These are phyloP conservation scores for Forficula auricularia DNA, from an alignment of 1,140 invertebrate species.

Conservation along the genomic window DNA sequence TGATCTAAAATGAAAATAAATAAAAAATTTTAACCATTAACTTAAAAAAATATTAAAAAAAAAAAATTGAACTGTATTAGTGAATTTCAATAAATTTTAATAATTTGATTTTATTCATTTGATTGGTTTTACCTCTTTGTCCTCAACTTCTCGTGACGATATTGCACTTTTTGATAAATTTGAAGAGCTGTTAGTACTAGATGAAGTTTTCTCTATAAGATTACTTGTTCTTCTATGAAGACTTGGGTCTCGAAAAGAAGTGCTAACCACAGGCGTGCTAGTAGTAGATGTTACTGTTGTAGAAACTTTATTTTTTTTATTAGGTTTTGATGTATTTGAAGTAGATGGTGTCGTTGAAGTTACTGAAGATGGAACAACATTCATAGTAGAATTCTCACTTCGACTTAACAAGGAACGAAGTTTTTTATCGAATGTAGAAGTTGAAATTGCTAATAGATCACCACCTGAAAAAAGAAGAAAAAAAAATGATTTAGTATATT, in stretches of 20 bases:
- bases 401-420: constrained; percentile 38
- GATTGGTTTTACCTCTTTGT: too few relatives aligned
- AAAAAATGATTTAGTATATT: constrained; percentile 2
- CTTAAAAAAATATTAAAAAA: too few relatives aligned
- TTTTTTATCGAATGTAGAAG: constrained; percentile 56
- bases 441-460: constrained; percentile 47
- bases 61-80: too few relatives aligned
- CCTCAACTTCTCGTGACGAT: too few relatives aligned
- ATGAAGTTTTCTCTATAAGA: too few relatives aligned
- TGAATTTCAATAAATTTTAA: too few relatives aligned
- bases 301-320: background rate
- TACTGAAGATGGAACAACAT: constrained; percentile 12
- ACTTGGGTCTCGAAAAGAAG: constrained; percentile 16
- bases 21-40: too few relatives aligned
- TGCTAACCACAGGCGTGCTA: background rate
- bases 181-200: too few relatives aligned
- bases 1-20: too few relatives aligned
- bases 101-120: too few relatives aligned
- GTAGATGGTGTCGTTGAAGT: constrained; percentile 4
- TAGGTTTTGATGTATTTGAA: constrained; percentile 2
- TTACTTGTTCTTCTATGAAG: constrained; percentile 12
- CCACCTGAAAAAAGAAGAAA: constrained; percentile 33
- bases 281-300: background rate
- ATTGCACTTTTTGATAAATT: too few relatives aligned
- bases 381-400: constrained; percentile 12